These are phyloP conservation scores for Sarcophaga variegata DNA, from an alignment of 2,888 invertebrate genomes.

Conservation along the genomic window DNA sequence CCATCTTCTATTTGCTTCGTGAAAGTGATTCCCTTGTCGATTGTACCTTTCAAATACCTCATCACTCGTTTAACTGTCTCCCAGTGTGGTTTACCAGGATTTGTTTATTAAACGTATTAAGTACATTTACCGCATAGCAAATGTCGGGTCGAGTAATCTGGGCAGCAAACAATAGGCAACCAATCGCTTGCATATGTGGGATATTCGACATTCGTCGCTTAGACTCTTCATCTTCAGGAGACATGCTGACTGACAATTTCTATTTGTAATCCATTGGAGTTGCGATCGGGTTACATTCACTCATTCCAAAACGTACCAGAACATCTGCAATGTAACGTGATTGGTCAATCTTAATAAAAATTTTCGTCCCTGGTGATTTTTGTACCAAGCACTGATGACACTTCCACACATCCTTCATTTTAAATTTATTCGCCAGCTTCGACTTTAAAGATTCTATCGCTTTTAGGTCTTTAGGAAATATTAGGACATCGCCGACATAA, in stretches of 20 bases:
- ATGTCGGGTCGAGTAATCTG: background rate
- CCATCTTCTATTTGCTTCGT: too few relatives aligned
- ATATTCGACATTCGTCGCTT: too few relatives aligned
- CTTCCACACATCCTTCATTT: too few relatives aligned
- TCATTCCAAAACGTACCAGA: background rate
- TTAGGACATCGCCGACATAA: background rate
- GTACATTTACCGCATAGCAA: conserved; percentile 1
- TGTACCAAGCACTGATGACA: background rate
- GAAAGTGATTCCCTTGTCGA: too few relatives aligned
- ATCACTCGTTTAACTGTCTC: too few relatives aligned
- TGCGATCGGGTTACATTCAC: too few relatives aligned
- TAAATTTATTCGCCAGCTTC: conserved; percentile 40
- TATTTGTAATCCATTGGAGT: too few relatives aligned
- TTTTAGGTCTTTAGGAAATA: conserved; percentile 47
- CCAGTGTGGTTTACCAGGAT: too few relatives aligned
- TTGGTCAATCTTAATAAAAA: conserved; percentile 25
- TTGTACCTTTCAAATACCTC: too few relatives aligned
- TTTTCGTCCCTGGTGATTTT: background rate
- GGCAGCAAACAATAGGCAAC: background rate
- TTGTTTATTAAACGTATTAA: too few relatives aligned
- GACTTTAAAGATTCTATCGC: conserved; percentile 12
- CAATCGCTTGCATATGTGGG: conserved; percentile 30
- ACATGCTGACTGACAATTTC: too few relatives aligned
- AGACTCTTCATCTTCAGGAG: too few relatives aligned
- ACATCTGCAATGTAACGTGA: background rate